Base-by-base conservation (phyloP, 2,888 invertebrate species). In the Chironomus riparius region DNA sequence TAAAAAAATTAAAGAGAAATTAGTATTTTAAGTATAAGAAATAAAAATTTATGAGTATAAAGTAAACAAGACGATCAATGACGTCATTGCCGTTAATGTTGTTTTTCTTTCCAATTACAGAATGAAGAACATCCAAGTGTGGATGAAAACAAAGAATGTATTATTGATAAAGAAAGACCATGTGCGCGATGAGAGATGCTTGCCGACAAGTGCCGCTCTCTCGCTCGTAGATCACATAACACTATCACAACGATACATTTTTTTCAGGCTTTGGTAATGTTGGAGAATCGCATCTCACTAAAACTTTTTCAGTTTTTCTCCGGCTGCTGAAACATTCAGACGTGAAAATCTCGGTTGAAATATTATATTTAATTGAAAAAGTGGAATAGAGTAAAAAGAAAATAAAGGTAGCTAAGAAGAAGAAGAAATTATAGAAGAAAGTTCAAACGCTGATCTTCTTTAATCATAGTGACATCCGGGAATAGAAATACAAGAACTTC, bases 331-430 rank as follows among this genome's bases (percentile, higher is more conserved):
- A 28, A 15, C 5, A n/a, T 28, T 15, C 13, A 68, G 68, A 68
- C 68, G 68, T 47, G 47, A 68, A 68, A 68, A 68, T 13, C 38
- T 15, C 68, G 68, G 38, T 68, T 15, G 10, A 12, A 28, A 38
- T 2, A 28, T 4, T 6, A 28, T 28, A 28, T 38, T 38, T 38
- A 38, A 38, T 28, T 15, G 15, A 28, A 68, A 68, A 68, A 68
- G 68, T 68, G 68, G 68, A 18, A 68, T 68, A 68, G 24, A 65
- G 65, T 13, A 21, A 68, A 47, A 68, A 68, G 38, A 68, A 38
- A 68, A 68, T 24, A 68, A 47, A 68, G 68, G 68, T 68, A 28
- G 56, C 56, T 56, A 65, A 65, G 65, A 65, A 68, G 38, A 68
- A 68, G 68, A 68, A 68, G 10, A 68, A 68, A 38, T 7, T 15